Evolutionary conservation across 2,888 invertebrate species (phyloP).

Genomic region (Melinaea menophilus): DNA sequence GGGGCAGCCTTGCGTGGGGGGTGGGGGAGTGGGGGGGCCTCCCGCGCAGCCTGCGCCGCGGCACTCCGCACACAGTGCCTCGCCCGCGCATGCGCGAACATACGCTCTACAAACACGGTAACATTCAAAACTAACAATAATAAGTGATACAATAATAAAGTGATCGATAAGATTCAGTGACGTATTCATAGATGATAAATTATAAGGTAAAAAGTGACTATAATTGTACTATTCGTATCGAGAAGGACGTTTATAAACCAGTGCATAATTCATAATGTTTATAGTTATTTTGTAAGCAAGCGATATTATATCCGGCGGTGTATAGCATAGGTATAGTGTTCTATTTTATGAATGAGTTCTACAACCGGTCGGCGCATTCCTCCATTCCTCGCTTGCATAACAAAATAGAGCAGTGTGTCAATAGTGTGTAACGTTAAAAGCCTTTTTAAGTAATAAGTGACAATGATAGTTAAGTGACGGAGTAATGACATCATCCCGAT

Average conservation of each 20-base stretch:
- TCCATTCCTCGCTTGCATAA: slow-evolving; percentile 50
- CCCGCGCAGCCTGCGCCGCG: slow-evolving; percentile 63
- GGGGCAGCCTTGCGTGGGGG: slow-evolving; percentile 55
- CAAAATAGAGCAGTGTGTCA: slow-evolving; percentile 54
- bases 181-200: slow-evolving; percentile 44
- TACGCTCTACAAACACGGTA: slow-evolving; percentile 31
- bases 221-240: slow-evolving; percentile 36
- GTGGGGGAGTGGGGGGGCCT: slow-evolving; percentile 41
- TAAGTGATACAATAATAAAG: slow-evolving; percentile 48
- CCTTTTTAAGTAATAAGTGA: slow-evolving; percentile 43
- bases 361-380: slow-evolving; percentile 46
- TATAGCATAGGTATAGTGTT: slow-evolving; percentile 47
- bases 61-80: slow-evolving; percentile 54
- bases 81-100: slow-evolving; percentile 57
- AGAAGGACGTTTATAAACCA: slow-evolving; percentile 57
- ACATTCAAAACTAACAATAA: slow-evolving; percentile 35
- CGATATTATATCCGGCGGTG: background rate
- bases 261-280: slow-evolving; percentile 42
- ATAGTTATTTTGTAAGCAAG: slow-evolving; percentile 27
- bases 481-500: slow-evolving; percentile 69
- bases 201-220: slow-evolving; percentile 51
- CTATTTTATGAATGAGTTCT: slow-evolving; percentile 54
- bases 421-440: slow-evolving; percentile 38
- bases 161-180: slow-evolving; percentile 53
- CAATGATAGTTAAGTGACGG: slow-evolving; percentile 54